Base-by-base conservation (phyloP, 2,888 invertebrate species). In the Drosophila formosana region DNA sequence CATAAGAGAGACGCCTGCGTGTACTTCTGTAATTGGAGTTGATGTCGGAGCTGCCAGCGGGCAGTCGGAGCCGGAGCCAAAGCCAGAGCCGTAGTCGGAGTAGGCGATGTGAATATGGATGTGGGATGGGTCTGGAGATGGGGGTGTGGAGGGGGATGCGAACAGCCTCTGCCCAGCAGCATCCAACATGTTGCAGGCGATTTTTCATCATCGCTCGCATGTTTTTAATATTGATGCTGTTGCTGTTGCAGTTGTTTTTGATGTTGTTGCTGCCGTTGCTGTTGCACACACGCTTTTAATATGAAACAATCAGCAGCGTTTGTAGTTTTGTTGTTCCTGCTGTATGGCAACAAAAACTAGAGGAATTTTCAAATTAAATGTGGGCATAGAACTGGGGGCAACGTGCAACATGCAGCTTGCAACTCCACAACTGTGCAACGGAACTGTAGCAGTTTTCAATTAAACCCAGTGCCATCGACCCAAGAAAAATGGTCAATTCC, bases 391-490 rank as follows among this genome's bases (percentile, higher is more conserved):
- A 82, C 67, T 53, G 13, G 65, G 72, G 62, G 69, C 73, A 78
- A 64, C 57, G 60, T 61, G 63, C 62, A 65, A 51, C 63, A 41
- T 56, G 71, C 65, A 45, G 13, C 45, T 11, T 28, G 43, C 30
- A 53, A 23, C 49, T 41, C 4, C 2, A 11, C 37, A 37, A 37
- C 37, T 37, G 37, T 63, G 56, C 63, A 63, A 65, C 60, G 64
- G 52, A 75, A 80, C 79, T 78, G 78, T 86, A 80, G 83, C 84
- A 90, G 89, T 91, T 91, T 91, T 90, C 91, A 92, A 91, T 92
- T 91, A 91, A 91, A 91, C 85, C 52, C 52, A 89, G 82, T 79
- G 75, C 69, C 79, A 79, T 63, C 70, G 84, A 87, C 74, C 70
- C 57, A 68, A 80, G 81, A 91, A 84, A 87, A 88, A 89, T 90